Percentiles rank a stretch among this genome's conserved stretches.
Conservation (phyloP, 2,113 vertebrate species). For the Dromiciops gliroides region DNA sequence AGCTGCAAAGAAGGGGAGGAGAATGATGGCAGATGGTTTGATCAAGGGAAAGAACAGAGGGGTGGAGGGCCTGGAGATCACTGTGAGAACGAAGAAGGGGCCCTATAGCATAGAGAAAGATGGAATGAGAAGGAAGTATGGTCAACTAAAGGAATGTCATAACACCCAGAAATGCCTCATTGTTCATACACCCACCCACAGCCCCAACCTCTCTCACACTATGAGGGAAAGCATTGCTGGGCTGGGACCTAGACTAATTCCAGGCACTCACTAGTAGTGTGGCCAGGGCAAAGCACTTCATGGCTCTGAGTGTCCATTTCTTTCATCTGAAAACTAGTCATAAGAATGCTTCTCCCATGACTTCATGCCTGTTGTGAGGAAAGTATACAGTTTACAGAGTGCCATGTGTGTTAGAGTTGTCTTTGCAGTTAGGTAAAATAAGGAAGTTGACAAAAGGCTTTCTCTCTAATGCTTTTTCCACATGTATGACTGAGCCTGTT, state of each 20-base stretch:
- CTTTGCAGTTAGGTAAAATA: background rate
- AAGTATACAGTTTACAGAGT: too few relatives aligned
- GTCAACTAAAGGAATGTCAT: background rate
- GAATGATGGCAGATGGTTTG: background rate
- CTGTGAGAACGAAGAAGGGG: background rate
- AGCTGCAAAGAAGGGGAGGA: background rate
- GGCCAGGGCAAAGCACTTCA: background rate
- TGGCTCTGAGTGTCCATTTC: background rate
- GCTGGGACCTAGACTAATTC: background rate
- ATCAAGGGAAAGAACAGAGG: background rate
- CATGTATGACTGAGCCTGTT: too few relatives aligned
- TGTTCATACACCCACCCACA: too few relatives aligned
- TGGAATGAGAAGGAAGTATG: background rate
- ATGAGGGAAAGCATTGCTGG: background rate
- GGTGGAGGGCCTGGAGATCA: background rate
- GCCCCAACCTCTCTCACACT: too few relatives aligned
- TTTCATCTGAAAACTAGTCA: background rate
- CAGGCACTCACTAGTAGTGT: background rate
- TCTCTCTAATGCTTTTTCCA: background rate
- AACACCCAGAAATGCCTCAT: background rate
- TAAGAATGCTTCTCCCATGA: background rate
- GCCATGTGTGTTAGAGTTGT: too few relatives aligned
- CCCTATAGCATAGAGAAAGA: background rate
- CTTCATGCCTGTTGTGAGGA: background rate
- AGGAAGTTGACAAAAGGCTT: background rate